Conservation (phyloP, 2,113 vertebrate species). For the Heptranchias perlo region DNA sequence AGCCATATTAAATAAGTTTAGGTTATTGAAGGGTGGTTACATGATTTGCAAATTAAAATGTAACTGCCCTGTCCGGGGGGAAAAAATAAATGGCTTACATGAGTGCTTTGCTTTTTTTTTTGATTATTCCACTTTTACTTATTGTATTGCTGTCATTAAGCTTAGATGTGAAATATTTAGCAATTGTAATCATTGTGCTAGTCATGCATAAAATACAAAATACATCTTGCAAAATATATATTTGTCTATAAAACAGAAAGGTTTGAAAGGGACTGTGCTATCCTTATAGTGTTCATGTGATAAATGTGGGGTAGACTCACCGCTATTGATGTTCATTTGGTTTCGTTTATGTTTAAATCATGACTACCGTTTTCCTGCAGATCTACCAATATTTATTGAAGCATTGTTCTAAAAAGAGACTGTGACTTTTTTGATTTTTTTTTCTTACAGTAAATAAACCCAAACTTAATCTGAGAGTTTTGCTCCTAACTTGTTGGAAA, state of each 20-base stretch:
- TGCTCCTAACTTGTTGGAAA: not conserved
- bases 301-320: not conserved
- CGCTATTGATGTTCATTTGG: not conserved
- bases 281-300: not conserved
- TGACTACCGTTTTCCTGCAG: not conserved
- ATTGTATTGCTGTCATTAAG: not conserved
- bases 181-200: not conserved
- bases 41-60: slow-evolving; percentile 35
- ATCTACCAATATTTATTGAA: not conserved
- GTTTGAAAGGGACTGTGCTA: not conserved
- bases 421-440: not conserved
- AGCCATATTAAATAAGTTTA: slow-evolving; percentile 40
- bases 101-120: not conserved
- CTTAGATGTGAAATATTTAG: not conserved
- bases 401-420: not conserved
- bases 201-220: not conserved
- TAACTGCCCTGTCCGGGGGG: not conserved
- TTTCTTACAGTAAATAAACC: not conserved
- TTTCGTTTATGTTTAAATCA: not conserved
- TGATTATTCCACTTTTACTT: not conserved
- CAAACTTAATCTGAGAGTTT: not conserved
- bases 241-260: not conserved
- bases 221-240: not conserved
- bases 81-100: slow-evolving; percentile 8
- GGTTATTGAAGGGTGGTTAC: slow-evolving; percentile 30